Base-by-base conservation (phyloP, 2,797 vertebrate species). In the Australoheros facetus region DNA sequence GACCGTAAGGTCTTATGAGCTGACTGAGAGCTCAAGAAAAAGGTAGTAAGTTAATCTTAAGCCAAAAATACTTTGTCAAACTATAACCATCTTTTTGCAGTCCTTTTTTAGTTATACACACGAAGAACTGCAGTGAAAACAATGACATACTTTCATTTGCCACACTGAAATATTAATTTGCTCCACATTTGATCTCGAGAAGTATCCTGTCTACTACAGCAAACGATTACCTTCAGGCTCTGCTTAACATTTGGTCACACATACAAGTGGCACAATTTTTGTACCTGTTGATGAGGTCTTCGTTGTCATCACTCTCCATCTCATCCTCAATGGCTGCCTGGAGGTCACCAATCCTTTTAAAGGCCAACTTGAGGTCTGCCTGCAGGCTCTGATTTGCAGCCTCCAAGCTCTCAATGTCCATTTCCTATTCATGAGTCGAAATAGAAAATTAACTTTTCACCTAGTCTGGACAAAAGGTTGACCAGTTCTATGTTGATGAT, bases 231-330 rank as follows among this genome's bases (percentile, higher is more conserved):
- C 48, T 54, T 55, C n/a, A 64, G 39, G 48, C 12, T 39, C 4
- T 5, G 13, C 30, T 28, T 53, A 78, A 37, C 39, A 21, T 23
- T 21, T 34, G 28, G 10, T 16, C 42, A 51, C 13, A 13, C 10
- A 23, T 26, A 37, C 21, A 51, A 79, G n/a, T 17, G 11, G 16
- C 6, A 7, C 0, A 26, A 30, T 51, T 17, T 71, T 14, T 73
- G n/a, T 93, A 99, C 98, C 98, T 99, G 95, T 99, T 99, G 87
- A 99, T 98, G 72, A 99, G 96, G 75, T 99, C 98, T 87, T 99
- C 98, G 0, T 99, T 99, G 91, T 98, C 98, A 1, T 99, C 98
- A 0, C 98, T 99, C 92, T 99, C 98, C 98, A 99, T 98, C 91
- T 99, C 98, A 0, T 99, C 98, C 92, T 99, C 98, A 0, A 99